A percentile compares a stretch with the other conserved stretches of the same genome.
Evolutionary conservation across 2,888 invertebrate species (phyloP).

Genomic region (Mamestra brassicae): DNA sequence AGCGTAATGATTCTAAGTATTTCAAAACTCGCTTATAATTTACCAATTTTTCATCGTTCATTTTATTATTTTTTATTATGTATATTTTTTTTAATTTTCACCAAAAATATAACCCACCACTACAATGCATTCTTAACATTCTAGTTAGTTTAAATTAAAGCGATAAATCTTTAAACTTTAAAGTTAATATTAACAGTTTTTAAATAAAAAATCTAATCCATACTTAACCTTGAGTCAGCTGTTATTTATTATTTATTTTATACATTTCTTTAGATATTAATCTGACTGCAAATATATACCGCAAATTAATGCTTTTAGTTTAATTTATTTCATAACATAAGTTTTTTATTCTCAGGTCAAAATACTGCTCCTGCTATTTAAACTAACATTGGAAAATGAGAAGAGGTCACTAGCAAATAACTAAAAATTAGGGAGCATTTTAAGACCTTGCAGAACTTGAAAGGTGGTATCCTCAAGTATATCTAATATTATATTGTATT

Average conservation of each 20-base stretch:
- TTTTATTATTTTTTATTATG: conserved; percentile 13
- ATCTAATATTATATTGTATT: not conserved
- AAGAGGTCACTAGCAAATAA: not conserved
- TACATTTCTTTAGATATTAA: conserved; percentile 20
- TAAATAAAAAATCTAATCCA: conserved; percentile 66
- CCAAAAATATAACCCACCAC: conserved; percentile 79
- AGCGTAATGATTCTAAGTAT: conserved; percentile 51
- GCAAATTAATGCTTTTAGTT: conserved; percentile 4
- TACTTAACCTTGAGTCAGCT: conserved; percentile 54
- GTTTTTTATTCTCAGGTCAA: not conserved
- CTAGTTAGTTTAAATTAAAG: conserved; percentile 83
- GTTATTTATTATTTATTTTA: conserved; percentile 41
- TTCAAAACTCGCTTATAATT: conserved; percentile 47
- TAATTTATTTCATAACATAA: not conserved
- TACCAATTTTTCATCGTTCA: conserved; percentile 26
- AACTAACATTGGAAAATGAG: conserved; percentile 4
- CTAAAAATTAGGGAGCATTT: conserved; percentile 13
- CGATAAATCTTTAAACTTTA: conserved; percentile 78
- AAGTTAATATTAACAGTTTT: conserved; percentile 73
- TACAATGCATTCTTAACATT: conserved; percentile 82
- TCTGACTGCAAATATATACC: conserved; percentile 4
- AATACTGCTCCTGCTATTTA: conserved; percentile 16
- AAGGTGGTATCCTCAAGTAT: not conserved
- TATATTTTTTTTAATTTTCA: conserved; percentile 1
- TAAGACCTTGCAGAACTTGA: not conserved